Conservation (phyloP, 1,140 invertebrate genomes). For the Neoseiulus cucumeris region DNA sequence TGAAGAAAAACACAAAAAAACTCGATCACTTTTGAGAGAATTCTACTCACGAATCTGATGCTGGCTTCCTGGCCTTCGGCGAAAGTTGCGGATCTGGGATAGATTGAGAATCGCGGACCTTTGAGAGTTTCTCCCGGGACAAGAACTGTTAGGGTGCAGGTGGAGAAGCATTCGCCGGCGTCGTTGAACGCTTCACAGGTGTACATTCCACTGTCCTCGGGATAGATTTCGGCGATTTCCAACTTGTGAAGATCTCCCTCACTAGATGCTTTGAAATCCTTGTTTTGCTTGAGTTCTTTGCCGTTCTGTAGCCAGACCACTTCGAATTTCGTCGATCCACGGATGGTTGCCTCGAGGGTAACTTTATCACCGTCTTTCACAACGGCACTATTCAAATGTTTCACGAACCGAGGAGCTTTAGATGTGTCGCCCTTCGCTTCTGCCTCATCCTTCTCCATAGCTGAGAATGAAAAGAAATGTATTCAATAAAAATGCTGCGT, state of each 20-base stretch:
- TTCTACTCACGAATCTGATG: constrained; percentile 31
- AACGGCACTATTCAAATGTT: constrained; percentile 17
- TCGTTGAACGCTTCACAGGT: constrained; percentile 92
- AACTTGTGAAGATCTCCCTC: constrained; percentile 70
- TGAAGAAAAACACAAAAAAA: constrained; percentile 22
- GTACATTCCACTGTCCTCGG: constrained; percentile 76
- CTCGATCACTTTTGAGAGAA: constrained; percentile 11
- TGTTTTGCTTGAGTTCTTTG: constrained; percentile 85
- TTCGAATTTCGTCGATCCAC: constrained; percentile 18
- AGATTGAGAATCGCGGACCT: constrained; percentile 61
- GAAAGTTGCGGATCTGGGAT: constrained; percentile 68
- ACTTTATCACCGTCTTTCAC: constrained; percentile 21
- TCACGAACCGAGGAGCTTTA: constrained; percentile 19
- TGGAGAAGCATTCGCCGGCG: constrained; percentile 74
- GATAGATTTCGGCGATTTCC: constrained; percentile 79
- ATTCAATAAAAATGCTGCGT: background rate
- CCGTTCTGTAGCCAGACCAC: constrained; percentile 72
- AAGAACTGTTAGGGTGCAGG: constrained; percentile 58
- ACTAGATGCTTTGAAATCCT: constrained; percentile 80
- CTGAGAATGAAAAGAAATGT: constrained; percentile 29
- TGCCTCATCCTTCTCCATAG: constrained; percentile 35
- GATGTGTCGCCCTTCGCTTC: constrained; percentile 24
- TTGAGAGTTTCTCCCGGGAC: constrained; percentile 64
- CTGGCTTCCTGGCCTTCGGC: constrained; percentile 53
- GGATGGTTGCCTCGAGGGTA: constrained; percentile 18